Base-by-base conservation (phyloP, 2,797 vertebrate genomes). In the Serranus cabrilla region DNA sequence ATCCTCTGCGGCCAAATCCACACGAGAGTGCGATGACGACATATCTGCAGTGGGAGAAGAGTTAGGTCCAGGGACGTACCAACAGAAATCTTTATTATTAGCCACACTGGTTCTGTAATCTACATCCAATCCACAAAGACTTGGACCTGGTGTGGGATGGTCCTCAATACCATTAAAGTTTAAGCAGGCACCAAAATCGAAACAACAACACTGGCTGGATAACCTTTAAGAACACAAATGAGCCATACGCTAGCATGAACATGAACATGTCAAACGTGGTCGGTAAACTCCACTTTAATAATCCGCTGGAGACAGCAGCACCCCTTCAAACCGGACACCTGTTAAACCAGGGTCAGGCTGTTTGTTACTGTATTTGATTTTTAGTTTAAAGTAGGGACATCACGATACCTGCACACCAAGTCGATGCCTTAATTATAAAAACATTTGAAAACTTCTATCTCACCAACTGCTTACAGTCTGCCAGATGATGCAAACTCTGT, bases 281-380 rank as follows among this genome's bases (percentile, higher is more conserved):
- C 23, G n/a, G 17, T 34, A 5, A 25, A 27, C 31, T 52, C 23
- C 23, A 63, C 20, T 47, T 45, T 12, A 40, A 61, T 34, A 2
- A 58, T 66, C 58, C 43, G 34, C 34, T 43, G 43, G 66, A 65
- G 37, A 60, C 57, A 82, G 55, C 61, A 82, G 72, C 63, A 61
- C 65, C 31, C 46, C 31, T 60, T 63, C 39, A 60, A 74, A 71
- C 34, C 23, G 60, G 42, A 7, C 56, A 52, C 34, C 34, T 52
- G 20, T 50, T 42, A 18, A 25, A 16, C 10, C 31, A n/a, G 13
- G 16, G 31, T 42, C 14, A n/a, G 23, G 31, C 17, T 5, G 6
- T n/a, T 70, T 17, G 52, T 45, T 34, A 43, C 47, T 59, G 52
- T 4, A 18, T 46, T 78, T 20, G 25, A 1, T 47, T 74, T 50